Evolutionary conservation across 2,797 vertebrate genomes (phyloP), one percentile per base, ranked within the genome.

Genomic region (Hippoglossus hippoglossus): DNA sequence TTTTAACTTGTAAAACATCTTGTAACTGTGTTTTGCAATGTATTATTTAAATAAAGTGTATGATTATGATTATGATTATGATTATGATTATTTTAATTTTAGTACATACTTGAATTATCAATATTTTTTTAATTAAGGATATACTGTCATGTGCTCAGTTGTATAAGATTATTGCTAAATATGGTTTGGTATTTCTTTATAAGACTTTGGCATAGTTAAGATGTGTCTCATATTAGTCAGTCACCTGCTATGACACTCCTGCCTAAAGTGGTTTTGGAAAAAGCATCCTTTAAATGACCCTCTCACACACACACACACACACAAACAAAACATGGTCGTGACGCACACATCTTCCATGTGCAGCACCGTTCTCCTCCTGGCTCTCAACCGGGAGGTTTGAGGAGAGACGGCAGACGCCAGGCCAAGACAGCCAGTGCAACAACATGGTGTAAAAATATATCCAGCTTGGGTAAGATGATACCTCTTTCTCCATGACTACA

Each of bases 371-470:
- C 50, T 68, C 74, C 69, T 58, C 72, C 18, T 24, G 28, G 22
- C 61, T 36, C 36, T 53, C 54, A 50, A 44, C 21, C 19, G 8
- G 18, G 39, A 39, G 57, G 66, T 66, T 63, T 39, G 52, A 53
- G 68, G 60, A 68, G 72, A 65, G 69, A 66, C 61, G 44, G 56
- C 61, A 71, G 73, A 73, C 44, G 31, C 22, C 67, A 67, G 47
- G 56, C 70, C 7, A 50, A 75, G 66, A 61, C 59, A 57, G 79
- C 73, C 77, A 64, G 68, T 81, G 78, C 84, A 87, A 87, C 85
- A 92, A 91, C 90, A 89, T 7, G 52, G 75, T 78, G 81, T 91
- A 91, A 91, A 93, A 93, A 93, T 94, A 92, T 65, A 89, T 63
- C 84, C 67, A 41, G 87, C 73, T 83, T 73, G 76, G 76, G 92